These are phyloP conservation scores for Octopus sinensis DNA, from an alignment of 1,140 invertebrate species.

Conservation along the genomic window DNA sequence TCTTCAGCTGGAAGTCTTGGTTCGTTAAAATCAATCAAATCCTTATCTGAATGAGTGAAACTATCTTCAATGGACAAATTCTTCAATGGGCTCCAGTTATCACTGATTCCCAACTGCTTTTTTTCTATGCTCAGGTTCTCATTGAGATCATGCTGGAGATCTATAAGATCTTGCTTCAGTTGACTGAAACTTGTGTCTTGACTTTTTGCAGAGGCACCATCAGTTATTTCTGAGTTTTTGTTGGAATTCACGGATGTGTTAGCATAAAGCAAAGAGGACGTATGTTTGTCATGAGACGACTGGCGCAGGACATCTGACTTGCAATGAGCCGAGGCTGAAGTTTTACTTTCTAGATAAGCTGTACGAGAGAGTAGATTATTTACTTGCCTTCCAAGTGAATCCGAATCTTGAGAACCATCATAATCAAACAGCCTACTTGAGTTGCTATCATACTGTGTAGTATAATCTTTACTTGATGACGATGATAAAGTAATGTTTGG, in stretches of 20 bases:
- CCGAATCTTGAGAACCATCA: neutral
- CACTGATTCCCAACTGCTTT: too few relatives aligned
- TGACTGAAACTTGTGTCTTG: neutral
- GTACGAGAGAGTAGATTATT: neutral
- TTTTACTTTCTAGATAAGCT: neutral
- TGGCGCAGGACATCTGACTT: too few relatives aligned
- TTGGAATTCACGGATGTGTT: too few relatives aligned
- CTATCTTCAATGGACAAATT: neutral
- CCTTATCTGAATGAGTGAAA: neutral
- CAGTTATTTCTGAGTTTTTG: too few relatives aligned
- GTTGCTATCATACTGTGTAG: neutral
- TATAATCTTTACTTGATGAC: neutral
- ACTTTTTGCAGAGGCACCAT: neutral
- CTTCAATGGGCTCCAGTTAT: neutral
- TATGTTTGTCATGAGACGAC: too few relatives aligned
- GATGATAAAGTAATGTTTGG: too few relatives aligned
- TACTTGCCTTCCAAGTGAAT: neutral
- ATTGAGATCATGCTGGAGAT: neutral
- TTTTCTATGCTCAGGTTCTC: neutral
- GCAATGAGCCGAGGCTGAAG: too few relatives aligned
- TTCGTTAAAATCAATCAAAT: neutral
- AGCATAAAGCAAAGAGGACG: too few relatives aligned
- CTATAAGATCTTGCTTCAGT: neutral
- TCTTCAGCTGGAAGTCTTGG: neutral
- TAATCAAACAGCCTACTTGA: neutral